phyloP scores from a whole-genome alignment of 2,113 vertebrate genomes.

The Barnardius zonarius region DNA sequence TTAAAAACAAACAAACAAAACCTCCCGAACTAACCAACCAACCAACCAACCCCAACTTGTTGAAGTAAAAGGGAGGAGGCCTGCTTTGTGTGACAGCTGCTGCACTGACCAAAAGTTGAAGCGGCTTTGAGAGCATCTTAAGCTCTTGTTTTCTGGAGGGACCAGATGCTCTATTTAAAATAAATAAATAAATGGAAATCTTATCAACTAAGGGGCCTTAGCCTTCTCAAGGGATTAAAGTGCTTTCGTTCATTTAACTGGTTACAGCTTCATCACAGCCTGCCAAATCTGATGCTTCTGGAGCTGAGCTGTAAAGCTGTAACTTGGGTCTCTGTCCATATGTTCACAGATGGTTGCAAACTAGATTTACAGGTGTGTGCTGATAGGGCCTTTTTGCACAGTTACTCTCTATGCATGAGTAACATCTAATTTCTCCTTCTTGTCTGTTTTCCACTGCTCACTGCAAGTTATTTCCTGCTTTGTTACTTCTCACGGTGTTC shows the following conservation, averaged over 20 bases:
- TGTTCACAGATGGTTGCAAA: conserved; percentile 3
- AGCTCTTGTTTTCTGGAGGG: neutral
- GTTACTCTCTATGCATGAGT: neutral
- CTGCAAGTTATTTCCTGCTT: neutral
- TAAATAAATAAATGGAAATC: conserved; percentile 44
- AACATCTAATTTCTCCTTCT: neutral
- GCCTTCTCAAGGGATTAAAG: conserved; percentile 56
- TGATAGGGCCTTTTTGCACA: conserved; percentile 1
- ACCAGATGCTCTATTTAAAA: conserved; percentile 12
- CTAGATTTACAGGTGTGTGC: neutral
- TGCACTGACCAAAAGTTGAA: neutral
- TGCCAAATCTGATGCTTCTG: conserved; percentile 40
- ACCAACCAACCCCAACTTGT: neutral
- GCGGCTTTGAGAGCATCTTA: neutral
- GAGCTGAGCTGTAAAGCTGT: conserved; percentile 54
- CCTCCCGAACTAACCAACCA: neutral
- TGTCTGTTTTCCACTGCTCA: neutral
- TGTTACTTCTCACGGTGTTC: neutral
- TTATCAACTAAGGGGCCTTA: conserved; percentile 45
- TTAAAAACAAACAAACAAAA: neutral
- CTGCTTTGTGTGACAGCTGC: neutral
- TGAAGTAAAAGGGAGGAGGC: neutral
- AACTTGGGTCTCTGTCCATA: conserved; percentile 4
- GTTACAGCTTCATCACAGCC: conserved; percentile 3
- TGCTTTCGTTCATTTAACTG: conserved; percentile 54